Base-by-base conservation (phyloP, 1,140 invertebrate species). In the Musca domestica region DNA sequence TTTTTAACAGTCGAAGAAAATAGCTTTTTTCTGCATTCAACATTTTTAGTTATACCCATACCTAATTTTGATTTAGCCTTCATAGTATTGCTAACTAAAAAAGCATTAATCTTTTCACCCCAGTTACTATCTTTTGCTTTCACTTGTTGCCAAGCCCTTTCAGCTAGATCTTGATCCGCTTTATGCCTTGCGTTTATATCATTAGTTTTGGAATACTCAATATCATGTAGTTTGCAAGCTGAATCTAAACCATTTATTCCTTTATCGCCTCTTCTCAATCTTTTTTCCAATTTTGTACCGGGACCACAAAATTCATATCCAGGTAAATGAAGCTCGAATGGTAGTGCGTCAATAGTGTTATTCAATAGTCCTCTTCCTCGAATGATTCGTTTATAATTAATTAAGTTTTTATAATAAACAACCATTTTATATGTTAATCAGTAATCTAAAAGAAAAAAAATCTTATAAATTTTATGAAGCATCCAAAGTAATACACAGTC, bases 211-310 rank as follows among this genome's bases (percentile, higher is more conserved):
- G 72, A 71, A 72, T 84, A 85, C 5, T 74, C 73, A 63, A 85
- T 83, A 74, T 84, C 80, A 68, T 85, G 84, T 30, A 78, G 65
- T 72, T 80, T 83, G 66, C 83, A 84, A n/a, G 79, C 74, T 63
- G 71, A 25, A 72, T 85, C 83, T 25, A 85, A 72, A 25, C 52
- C 64, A 76, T 85, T 85, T 23, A 85, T 75, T 41, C 81, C 79
- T 41, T 47, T 25, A 78, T 85, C 80, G 27, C 78, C 82, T 70
- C 80, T 72, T 25, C 46, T 67, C 72, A 85, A 73, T 65, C 83
- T 72, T 74, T 81, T 72, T 34, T 71, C n/a, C 68, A 85, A 67
- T 72, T 82, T 83, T n/a, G 83, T 85, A n/a, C 81, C 82, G 22
- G 82, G 81, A 6, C 82, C 80, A n/a, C n/a, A n/a, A n/a, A n/a